These are phyloP conservation scores for Zele albiditarsus DNA, from an alignment of 2,888 invertebrate genomes.

Conservation along the genomic window DNA sequence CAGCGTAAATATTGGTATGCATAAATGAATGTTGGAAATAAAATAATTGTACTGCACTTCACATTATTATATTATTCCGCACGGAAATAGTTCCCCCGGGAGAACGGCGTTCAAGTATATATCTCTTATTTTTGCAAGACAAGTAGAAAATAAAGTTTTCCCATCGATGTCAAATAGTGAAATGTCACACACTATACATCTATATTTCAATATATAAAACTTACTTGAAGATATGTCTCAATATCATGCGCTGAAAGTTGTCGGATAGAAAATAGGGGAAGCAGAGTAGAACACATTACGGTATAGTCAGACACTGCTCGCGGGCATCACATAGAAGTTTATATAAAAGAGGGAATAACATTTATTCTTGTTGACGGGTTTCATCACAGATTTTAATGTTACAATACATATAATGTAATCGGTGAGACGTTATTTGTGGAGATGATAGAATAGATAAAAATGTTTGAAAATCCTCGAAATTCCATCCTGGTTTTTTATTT, in stretches of 20 bases:
- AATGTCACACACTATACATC: background rate
- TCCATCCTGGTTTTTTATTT: background rate
- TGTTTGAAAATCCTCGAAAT: background rate
- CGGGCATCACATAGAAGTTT: background rate
- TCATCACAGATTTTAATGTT: background rate
- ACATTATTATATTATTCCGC: no score
- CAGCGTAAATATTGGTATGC: no score
- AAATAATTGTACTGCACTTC: no score
- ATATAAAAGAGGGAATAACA: background rate
- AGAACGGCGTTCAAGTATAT: no score
- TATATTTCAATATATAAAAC: background rate
- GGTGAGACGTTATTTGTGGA: background rate
- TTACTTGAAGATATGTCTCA: background rate
- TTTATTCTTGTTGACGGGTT: background rate
- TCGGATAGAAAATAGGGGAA: background rate
- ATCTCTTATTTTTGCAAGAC: background rate
- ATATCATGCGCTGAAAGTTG: background rate
- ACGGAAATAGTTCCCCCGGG: no score
- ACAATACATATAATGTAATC: background rate
- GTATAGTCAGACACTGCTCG: slow-evolving; percentile 1
- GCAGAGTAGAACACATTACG: background rate
- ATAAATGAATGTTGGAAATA: no score
- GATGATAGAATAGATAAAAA: background rate
- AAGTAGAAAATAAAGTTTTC: background rate
- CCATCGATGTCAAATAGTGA: background rate